A percentile compares a stretch with the other conserved stretches of the same genome.
These are phyloP conservation scores for Heterotis niloticus DNA, from an alignment of 2,113 vertebrate genomes.

Conservation along the genomic window DNA sequence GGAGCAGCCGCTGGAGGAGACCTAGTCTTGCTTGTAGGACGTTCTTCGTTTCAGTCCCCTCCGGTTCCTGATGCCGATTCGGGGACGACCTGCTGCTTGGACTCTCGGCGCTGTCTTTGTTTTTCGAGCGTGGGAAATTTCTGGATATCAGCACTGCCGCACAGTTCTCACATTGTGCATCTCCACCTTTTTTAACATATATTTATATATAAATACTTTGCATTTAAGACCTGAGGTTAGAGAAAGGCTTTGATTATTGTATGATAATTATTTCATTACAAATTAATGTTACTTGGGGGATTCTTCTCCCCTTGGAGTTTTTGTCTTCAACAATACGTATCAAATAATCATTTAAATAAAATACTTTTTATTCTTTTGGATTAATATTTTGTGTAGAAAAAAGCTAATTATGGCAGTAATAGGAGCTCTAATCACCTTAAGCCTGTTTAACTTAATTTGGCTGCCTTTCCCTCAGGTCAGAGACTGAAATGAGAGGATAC, in stretches of 20 bases:
- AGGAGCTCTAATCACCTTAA: conserved; percentile 49
- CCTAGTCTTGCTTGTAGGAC: too few species aligned
- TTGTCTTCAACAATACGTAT: conserved; percentile 35
- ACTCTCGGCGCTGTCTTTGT: conserved; percentile 37
- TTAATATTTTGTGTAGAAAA: conserved; percentile 36
- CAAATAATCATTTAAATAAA: conserved; percentile 39
- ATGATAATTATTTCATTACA: conserved; percentile 47
- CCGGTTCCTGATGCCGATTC: too few species aligned
- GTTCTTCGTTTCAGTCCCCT: too few species aligned
- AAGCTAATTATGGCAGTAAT: conserved; percentile 44
- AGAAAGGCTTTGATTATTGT: conserved; percentile 38
- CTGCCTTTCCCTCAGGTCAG: conserved; percentile 39
- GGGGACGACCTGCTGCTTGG: conserved; percentile 26
- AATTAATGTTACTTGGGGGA: conserved; percentile 43
- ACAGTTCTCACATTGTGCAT: not conserved
- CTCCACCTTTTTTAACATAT: conserved; percentile 33
- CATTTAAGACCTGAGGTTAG: conserved; percentile 29
- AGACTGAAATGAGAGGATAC: conserved; percentile 43
- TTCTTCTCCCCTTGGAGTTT: conserved; percentile 28
- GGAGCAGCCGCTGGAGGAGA: not conserved
- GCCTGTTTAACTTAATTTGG: conserved; percentile 51
- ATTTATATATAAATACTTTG: conserved; percentile 34
- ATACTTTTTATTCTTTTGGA: conserved; percentile 29
- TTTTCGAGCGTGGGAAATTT: conserved; percentile 31
- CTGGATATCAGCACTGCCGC: conserved; percentile 53